A percentile compares a stretch with the other conserved stretches of the same genome.
These are phyloP conservation scores for Yponomeuta sedellus DNA, from an alignment of 2,888 invertebrate genomes.

Conservation along the genomic window DNA sequence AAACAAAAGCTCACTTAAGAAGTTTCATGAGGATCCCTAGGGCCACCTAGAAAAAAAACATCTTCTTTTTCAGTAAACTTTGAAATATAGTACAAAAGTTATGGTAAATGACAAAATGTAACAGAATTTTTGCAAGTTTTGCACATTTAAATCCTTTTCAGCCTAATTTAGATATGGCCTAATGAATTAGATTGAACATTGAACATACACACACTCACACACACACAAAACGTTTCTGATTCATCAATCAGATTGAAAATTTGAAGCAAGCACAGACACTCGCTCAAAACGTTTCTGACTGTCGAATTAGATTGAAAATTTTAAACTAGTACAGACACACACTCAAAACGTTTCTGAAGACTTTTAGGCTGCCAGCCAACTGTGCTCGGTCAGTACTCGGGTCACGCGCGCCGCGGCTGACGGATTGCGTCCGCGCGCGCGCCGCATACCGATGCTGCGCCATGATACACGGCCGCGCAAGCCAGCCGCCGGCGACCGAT, in stretches of 20 bases:
- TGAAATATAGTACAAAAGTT: no score
- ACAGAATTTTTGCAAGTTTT: no score
- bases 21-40: no score
- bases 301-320: no score
- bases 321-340: neutral
- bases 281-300: neutral
- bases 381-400: neutral
- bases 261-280: neutral
- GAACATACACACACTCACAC: neutral
- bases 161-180: no score
- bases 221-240: neutral
- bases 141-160: no score
- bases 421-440: conserved; percentile 44
- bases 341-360: neutral
- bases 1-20: no score
- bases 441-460: conserved; percentile 45
- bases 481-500: neutral
- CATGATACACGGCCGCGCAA: neutral
- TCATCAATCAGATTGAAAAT: no score
- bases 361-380: neutral
- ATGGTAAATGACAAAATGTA: no score
- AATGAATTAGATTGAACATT: no score
- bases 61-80: no score
- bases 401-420: conserved; percentile 47
- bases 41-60: no score